Evolutionary conservation across 2,797 vertebrate species (phyloP).

Genomic region (Cirrhinus molitorella): DNA sequence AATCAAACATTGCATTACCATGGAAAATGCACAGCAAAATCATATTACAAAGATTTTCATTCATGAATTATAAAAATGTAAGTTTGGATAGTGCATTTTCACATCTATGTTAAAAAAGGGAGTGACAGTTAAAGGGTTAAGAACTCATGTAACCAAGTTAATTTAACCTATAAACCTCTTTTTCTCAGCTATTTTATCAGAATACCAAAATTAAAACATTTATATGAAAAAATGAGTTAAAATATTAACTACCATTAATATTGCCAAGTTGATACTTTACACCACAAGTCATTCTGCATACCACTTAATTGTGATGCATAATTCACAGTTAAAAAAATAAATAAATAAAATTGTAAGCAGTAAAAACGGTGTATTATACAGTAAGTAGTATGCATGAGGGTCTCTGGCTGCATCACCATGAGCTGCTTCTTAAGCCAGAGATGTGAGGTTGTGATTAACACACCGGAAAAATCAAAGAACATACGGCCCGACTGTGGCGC

Average conservation of each 20-base stretch:
- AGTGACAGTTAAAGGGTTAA: too few species aligned
- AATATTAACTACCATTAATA: neutral
- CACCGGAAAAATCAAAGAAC: constrained; percentile 18
- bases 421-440: neutral
- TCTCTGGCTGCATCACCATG: neutral
- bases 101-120: too few species aligned
- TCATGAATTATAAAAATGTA: too few species aligned
- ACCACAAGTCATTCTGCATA: neutral
- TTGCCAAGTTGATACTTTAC: neutral
- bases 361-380: neutral
- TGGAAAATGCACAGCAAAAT: too few species aligned
- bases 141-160: neutral
- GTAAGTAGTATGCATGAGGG: neutral
- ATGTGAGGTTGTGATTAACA: constrained; percentile 12
- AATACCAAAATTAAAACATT: neutral
- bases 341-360: neutral
- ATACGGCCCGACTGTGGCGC: neutral
- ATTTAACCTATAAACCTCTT: neutral
- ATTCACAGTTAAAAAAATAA: neutral
- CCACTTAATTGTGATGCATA: neutral
- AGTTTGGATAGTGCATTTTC: too few species aligned
- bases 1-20: too few species aligned
- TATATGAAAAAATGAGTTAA: neutral
- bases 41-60: too few species aligned
- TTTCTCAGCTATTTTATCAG: neutral